phyloP scores from a whole-genome alignment of 2,113 vertebrate genomes.

The Varanus komodoensis region DNA sequence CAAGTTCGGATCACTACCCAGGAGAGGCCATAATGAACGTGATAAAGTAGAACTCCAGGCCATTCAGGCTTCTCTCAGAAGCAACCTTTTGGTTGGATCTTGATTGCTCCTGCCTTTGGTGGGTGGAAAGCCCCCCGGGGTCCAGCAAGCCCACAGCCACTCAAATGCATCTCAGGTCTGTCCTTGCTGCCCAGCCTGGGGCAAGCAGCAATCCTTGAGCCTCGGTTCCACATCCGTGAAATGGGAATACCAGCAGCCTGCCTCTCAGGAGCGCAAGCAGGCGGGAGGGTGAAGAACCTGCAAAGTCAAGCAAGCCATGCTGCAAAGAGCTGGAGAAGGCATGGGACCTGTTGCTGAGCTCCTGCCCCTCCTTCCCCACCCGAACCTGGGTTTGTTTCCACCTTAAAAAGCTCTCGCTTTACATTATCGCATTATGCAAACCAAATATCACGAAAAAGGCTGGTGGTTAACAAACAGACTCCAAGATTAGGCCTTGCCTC shows the following conservation, averaged over 20 bases:
- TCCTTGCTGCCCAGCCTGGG: not conserved
- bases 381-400: constrained; percentile 17
- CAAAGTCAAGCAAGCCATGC: not conserved
- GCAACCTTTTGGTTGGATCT: too few species aligned
- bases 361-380: fast-evolving
- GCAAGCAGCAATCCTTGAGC: not conserved
- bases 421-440: constrained; percentile 31
- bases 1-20: not conserved
- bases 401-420: constrained; percentile 20
- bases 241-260: too few species aligned
- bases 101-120: too few species aligned
- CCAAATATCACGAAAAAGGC: constrained; percentile 49
- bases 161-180: not conserved
- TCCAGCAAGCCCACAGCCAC: not conserved
- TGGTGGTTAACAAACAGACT: constrained; percentile 50
- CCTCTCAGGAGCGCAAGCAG: not conserved
- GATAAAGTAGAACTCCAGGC: not conserved
- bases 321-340: too few species aligned
- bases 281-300: not conserved
- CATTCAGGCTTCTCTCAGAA: too few species aligned
- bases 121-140: not conserved
- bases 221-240: not conserved
- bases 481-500: constrained; percentile 43
- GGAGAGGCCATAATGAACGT: not conserved
- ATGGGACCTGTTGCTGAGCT: too few species aligned